Conservation (phyloP, 2,113 vertebrate genomes). For the Saccopteryx bilineata region DNA sequence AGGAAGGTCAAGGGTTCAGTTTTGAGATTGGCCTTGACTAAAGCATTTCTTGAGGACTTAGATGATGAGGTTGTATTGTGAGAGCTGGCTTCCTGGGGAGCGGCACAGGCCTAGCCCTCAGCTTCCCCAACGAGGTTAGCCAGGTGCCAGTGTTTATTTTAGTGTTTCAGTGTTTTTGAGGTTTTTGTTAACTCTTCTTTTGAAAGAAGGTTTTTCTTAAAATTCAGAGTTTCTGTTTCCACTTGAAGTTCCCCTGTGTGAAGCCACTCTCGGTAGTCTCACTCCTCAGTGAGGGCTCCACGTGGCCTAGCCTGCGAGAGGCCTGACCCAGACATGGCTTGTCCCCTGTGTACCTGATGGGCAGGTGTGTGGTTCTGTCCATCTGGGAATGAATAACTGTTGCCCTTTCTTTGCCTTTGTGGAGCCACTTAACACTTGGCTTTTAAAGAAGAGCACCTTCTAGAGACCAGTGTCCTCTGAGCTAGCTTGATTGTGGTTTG, state of each 20-base stretch:
- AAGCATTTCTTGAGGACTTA: not conserved
- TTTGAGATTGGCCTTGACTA: not conserved
- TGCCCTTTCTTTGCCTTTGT: not conserved
- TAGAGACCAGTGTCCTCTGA: fast-evolving
- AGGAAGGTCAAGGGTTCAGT: not conserved
- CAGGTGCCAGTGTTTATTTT: not conserved
- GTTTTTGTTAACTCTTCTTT: not conserved
- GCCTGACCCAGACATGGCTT: fast-evolving
- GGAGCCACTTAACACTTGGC: fast-evolving
- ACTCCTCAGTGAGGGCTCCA: too few relatives aligned
- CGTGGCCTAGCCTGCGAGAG: too few relatives aligned
- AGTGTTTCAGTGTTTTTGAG: not conserved
- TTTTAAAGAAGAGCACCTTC: fast-evolving
- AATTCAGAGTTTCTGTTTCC: not conserved
- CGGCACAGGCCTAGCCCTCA: fast-evolving
- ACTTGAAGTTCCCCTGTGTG: fast-evolving
- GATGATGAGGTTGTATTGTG: not conserved
- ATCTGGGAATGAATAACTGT: fast-evolving
- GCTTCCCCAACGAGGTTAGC: not conserved
- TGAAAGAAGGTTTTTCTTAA: not conserved
- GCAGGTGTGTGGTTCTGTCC: fast-evolving
- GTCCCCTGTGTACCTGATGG: too few relatives aligned
- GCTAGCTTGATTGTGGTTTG: fast-evolving
- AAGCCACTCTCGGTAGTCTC: too few relatives aligned
- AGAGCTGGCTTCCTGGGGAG: not conserved